Conservation (phyloP, 2,113 vertebrate genomes). For the Penelope pileata region DNA sequence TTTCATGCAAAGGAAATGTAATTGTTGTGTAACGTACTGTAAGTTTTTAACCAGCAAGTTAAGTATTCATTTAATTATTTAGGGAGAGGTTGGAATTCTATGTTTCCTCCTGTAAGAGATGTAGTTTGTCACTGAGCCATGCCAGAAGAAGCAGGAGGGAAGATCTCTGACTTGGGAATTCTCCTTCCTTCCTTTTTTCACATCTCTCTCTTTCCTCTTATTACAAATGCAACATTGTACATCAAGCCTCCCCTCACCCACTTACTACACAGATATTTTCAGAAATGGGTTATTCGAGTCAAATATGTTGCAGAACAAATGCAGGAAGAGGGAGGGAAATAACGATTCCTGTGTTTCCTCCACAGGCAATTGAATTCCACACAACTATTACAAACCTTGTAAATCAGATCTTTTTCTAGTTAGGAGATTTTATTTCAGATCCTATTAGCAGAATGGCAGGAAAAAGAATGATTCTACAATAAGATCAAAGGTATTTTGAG, state of each 20-base stretch:
- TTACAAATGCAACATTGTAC: background rate
- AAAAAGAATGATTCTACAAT: background rate
- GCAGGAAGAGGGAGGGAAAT: background rate
- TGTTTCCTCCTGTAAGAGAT: background rate
- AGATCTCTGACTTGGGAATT: background rate
- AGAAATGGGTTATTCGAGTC: background rate
- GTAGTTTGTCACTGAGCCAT: background rate
- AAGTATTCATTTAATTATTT: constrained; percentile 40
- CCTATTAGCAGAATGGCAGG: background rate
- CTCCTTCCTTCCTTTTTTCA: background rate
- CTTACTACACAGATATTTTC: background rate
- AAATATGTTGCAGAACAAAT: background rate
- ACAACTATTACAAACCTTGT: background rate
- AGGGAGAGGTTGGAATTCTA: background rate
- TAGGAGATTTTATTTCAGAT: constrained; percentile 18
- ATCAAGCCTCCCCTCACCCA: background rate
- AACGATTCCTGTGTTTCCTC: background rate
- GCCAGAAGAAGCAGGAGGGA: rapidly evolving
- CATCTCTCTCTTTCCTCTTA: background rate
- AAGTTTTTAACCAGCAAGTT: constrained; percentile 35
- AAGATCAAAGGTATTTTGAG: background rate
- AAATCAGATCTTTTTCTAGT: background rate
- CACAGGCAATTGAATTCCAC: background rate
- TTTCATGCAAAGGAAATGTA: constrained; percentile 25
- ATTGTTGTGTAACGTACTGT: constrained; percentile 37